Evolutionary conservation across 2,888 invertebrate genomes (phyloP).

Genomic region (Linyphia triangularis): DNA sequence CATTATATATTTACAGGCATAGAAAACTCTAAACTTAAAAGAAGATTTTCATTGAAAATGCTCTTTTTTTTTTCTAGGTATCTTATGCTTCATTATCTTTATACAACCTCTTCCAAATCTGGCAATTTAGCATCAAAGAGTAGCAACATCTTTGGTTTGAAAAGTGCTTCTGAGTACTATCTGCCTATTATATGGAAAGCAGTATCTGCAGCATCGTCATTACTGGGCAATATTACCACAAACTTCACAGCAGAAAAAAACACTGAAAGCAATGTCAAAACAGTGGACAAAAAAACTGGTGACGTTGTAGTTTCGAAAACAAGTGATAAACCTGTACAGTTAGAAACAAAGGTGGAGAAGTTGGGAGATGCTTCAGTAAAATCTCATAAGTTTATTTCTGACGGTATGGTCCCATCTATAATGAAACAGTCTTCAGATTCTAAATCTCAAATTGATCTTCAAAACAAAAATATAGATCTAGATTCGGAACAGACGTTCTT

Average conservation of each 20-base stretch:
- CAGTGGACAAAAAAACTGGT: background rate
- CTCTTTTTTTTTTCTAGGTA: constrained; percentile 22
- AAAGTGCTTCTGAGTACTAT: constrained; percentile 24
- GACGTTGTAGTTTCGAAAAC: too few relatives aligned
- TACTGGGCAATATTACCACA: constrained; percentile 16
- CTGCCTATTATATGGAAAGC: constrained; percentile 56
- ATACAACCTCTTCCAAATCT: constrained; percentile 63
- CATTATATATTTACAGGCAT: too few relatives aligned
- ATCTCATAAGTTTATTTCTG: background rate
- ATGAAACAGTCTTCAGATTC: background rate
- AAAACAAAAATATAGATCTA: background rate
- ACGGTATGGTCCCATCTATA: background rate
- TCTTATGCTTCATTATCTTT: background rate
- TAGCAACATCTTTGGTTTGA: background rate
- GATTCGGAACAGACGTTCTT: constrained; percentile 52
- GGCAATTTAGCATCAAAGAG: constrained; percentile 9
- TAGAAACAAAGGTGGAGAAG: too few relatives aligned
- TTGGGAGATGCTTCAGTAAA: background rate
- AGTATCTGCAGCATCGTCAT: constrained; percentile 33
- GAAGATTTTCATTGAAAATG: background rate
- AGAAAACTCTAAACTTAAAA: too few relatives aligned
- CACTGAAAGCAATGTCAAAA: background rate
- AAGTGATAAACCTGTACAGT: too few relatives aligned
- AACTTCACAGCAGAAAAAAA: background rate
- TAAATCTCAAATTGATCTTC: background rate